Base-by-base conservation (phyloP, 2,888 invertebrate species). In the Philaethria dido region DNA sequence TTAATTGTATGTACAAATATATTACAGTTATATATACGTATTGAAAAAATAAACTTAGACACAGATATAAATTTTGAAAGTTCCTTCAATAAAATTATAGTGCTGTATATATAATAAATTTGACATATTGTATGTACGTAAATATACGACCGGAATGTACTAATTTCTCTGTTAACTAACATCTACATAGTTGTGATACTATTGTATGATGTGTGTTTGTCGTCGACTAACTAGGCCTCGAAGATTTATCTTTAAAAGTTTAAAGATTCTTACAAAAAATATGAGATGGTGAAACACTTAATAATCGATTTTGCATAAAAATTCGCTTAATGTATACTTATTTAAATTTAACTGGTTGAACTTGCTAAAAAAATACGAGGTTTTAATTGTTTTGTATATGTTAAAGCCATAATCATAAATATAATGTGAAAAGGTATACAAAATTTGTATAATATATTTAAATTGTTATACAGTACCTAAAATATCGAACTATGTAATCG, bases 1-100 rank as follows among this genome's bases (percentile, higher is more conserved):
- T 73, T 75, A 73, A 74, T 72, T 76, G 64, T 52, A 54, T 52
- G 54, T 55, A 62, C 25, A 50, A 62, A 57, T 63, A 33, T 63
- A 62, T 42, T 67, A 59, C 65, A 36, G 59, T 55, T 64, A 64
- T 45, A 54, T 60, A 42, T 65, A 50, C 11, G 29, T 52, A 52
- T 57, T 22, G 57, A 42, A 57, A 42, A 57, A 57, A 52, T 33
- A 52, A 52, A 52, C 16, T 29, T 4, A 52, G 29, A 16, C 33
- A 18, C 5, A 33, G 0, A 33, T 33, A 52, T 25, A 16, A 29
- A 52, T 16, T 52, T 50, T 50, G 11, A 45, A 45, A 45, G 18
- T 45, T 45, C n/a, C 14, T 5, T 13, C 3, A 13, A 13, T 13
- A 13, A 4, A 29, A 29, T 29, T 4, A 29, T 6, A 4, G 3